These are phyloP conservation scores for Pollenia amentaria DNA, from an alignment of 2,888 invertebrate genomes.

Conservation along the genomic window DNA sequence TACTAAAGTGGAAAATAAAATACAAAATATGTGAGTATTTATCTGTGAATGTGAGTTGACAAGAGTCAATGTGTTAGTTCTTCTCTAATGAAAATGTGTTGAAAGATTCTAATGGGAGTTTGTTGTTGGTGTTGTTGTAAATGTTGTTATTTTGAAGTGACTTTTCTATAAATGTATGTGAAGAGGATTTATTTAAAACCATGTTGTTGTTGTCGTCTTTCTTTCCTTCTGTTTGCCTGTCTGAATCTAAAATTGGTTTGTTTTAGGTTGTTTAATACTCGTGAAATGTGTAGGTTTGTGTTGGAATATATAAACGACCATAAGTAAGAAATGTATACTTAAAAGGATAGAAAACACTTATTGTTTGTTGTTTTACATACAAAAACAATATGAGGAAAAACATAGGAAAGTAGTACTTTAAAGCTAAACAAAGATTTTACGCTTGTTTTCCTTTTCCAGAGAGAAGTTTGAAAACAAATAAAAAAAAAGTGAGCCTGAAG, in stretches of 20 bases:
- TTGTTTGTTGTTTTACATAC: conserved; percentile 53
- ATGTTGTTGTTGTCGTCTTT: conserved; percentile 38
- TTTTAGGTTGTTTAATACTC: conserved; percentile 39
- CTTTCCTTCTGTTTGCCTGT: conserved; percentile 16
- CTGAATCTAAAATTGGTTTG: conserved; percentile 1
- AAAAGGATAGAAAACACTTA: conserved; percentile 68
- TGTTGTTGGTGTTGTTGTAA: conserved; percentile 45
- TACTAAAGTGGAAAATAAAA: conserved; percentile 25
- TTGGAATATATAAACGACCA: background rate
- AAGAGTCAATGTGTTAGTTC: background rate
- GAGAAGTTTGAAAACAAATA: background rate
- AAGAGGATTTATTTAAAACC: conserved; percentile 70
- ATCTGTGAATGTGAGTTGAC: background rate
- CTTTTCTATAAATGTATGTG: conserved; percentile 62
- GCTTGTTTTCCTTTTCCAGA: conserved; percentile 40
- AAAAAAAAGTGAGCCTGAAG: background rate
- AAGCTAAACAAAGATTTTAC: conserved; percentile 62
- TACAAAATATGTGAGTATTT: background rate
- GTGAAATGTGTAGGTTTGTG: background rate
- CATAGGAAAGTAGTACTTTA: conserved; percentile 66
- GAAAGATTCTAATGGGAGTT: conserved; percentile 69
- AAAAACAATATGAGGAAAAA: background rate
- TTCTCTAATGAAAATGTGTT: conserved; percentile 42
- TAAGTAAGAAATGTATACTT: conserved; percentile 58
- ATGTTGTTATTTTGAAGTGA: conserved; percentile 67